A percentile compares a stretch with the other conserved stretches of the same genome.
Conservation (phyloP, 2,888 invertebrate species). For the Stenurella melanura region DNA sequence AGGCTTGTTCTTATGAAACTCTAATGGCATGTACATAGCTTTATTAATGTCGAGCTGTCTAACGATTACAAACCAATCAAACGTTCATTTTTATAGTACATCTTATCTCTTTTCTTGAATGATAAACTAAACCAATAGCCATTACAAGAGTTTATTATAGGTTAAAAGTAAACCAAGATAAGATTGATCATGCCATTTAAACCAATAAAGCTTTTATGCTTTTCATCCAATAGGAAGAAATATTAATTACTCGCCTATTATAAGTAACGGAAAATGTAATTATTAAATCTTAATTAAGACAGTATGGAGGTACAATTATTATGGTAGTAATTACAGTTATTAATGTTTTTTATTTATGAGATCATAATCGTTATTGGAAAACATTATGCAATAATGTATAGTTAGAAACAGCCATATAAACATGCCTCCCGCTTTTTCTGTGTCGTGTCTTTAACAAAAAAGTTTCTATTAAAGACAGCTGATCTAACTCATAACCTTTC, state of each 20-base stretch:
- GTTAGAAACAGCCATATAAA: too few relatives aligned
- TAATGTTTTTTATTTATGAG: neutral
- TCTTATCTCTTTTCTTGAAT: conserved; percentile 8
- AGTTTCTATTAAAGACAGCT: too few relatives aligned
- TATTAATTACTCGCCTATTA: neutral
- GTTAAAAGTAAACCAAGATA: conserved; percentile 19
- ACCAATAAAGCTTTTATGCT: conserved; percentile 4
- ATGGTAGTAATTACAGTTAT: neutral
- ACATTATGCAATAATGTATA: neutral
- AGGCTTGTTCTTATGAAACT: too few relatives aligned
- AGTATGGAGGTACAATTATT: neutral
- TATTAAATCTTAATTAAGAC: conserved; percentile 2
- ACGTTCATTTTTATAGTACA: neutral
- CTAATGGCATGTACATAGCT: neutral
- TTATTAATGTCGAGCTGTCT: neutral
- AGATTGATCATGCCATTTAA: neutral
- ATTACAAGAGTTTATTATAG: conserved; percentile 29
- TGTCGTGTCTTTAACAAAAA: too few relatives aligned
- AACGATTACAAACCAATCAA: neutral
- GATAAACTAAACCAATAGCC: conserved; percentile 15
- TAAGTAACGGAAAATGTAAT: neutral
- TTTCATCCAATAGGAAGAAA: conserved; percentile 17
- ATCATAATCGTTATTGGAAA: neutral
- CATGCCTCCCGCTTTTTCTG: too few relatives aligned
- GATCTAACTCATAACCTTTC: too few relatives aligned